Evolutionary conservation across 1,140 invertebrate species (phyloP).

Genomic region (Drosophila elegans): DNA sequence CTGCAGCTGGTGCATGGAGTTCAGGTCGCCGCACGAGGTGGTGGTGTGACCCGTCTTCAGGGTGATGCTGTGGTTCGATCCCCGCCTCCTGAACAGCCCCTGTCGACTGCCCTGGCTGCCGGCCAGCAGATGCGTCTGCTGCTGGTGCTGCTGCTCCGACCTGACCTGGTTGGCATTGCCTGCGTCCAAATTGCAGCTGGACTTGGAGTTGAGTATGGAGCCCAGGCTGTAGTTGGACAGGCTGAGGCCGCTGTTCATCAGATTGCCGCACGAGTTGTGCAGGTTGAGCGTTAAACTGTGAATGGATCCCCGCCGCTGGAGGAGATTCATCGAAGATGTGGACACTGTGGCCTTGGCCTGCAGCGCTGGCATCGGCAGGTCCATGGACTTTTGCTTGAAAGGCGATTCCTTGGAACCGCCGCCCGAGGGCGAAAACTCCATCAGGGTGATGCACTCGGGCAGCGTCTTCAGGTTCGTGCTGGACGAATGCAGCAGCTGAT

Average conservation of each 20-base stretch:
- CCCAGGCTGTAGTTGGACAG: conserved; percentile 78
- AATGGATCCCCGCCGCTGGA: conserved; percentile 94
- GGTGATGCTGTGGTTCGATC: conserved; percentile 95
- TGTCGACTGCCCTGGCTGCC: conserved; percentile 86
- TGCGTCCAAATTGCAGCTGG: conserved; percentile 73
- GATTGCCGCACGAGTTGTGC: conserved; percentile 82
- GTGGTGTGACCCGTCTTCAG: conserved; percentile 75
- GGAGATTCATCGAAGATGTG: conserved; percentile 86
- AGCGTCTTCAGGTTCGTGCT: conserved; percentile 88
- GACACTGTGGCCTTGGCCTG: conserved; percentile 57
- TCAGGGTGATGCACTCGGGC: conserved; percentile 88
- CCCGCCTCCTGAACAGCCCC: conserved; percentile 90
- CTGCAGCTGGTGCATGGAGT: conserved; percentile 80
- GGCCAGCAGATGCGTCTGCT: conserved; percentile 20
- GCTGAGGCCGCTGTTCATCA: conserved; percentile 76
- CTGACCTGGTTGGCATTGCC: conserved; percentile 10
- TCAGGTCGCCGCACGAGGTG: conserved; percentile 85
- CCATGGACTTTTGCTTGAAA: conserved; percentile 79
- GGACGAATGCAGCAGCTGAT: conserved; percentile 85
- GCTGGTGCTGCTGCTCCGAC: conserved; percentile 28
- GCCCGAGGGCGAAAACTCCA: conserved; percentile 86
- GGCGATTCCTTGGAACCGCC: conserved; percentile 53
- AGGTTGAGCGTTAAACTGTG: conserved; percentile 92
- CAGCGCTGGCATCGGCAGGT: conserved; percentile 50
- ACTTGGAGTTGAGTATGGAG: conserved; percentile 73